These are phyloP conservation scores for Phorcus lineatus DNA, from an alignment of 2,888 invertebrate genomes.

Conservation along the genomic window DNA sequence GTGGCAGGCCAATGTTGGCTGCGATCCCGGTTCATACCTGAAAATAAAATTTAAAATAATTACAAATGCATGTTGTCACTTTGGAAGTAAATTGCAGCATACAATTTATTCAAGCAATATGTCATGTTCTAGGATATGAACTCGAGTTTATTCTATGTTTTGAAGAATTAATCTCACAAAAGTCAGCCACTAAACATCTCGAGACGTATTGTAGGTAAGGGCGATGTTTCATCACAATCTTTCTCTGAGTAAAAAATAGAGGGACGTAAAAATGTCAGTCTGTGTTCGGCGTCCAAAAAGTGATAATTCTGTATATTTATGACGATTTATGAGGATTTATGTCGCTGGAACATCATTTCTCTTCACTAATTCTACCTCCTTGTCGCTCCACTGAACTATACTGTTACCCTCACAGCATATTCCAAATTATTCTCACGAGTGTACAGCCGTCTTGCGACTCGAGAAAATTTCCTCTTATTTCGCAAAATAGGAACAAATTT, in stretches of 20 bases:
- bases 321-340: conserved; percentile 4
- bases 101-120: too few relatives aligned
- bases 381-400: not conserved
- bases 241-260: not conserved
- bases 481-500: not conserved
- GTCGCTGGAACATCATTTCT: not conserved
- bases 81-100: too few relatives aligned
- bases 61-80: too few relatives aligned
- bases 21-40: too few relatives aligned
- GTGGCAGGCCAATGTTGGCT: too few relatives aligned
- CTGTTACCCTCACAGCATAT: not conserved
- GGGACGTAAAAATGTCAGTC: not conserved
- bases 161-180: too few relatives aligned
- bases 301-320: conserved; percentile 15
- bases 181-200: too few relatives aligned
- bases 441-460: not conserved
- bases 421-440: not conserved
- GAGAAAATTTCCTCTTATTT: not conserved
- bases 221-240: not conserved
- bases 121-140: too few relatives aligned
- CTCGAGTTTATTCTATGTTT: too few relatives aligned
- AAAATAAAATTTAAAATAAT: too few relatives aligned
- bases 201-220: too few relatives aligned
- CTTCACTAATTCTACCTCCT: conserved; percentile 2
- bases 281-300: not conserved